Evolutionary conservation across 2,113 vertebrate genomes (phyloP).

Genomic region (Silurus asotus): DNA sequence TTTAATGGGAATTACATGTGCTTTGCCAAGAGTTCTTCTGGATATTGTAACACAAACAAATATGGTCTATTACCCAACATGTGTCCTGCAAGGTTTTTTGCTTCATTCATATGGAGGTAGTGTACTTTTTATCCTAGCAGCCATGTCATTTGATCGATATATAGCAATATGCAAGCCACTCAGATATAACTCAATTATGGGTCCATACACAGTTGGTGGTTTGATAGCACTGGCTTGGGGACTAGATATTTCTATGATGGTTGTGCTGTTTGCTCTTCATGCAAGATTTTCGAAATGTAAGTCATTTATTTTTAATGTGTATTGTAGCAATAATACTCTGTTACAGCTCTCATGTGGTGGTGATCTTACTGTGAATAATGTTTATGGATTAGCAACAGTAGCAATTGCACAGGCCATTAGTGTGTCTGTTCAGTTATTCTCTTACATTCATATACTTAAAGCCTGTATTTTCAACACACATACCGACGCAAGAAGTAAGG

Average conservation of each 20-base stretch:
- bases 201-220: constrained; percentile 24
- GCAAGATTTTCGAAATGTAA: constrained; percentile 45
- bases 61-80: constrained; percentile 45
- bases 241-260: constrained; percentile 26
- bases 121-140: constrained; percentile 40
- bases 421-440: constrained; percentile 41
- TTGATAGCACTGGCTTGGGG: constrained; percentile 52
- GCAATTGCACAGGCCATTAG: constrained; percentile 35
- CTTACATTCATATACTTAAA: constrained; percentile 48
- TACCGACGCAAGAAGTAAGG: constrained; percentile 45
- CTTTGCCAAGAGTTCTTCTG: constrained; percentile 21
- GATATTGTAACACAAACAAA: constrained; percentile 40
- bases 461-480: constrained; percentile 39
- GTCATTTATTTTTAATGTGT: constrained; percentile 40
- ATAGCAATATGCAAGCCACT: constrained; percentile 50
- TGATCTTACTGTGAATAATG: constrained; percentile 49
- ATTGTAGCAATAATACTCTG: constrained; percentile 50
- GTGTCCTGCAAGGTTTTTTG: constrained; percentile 44
- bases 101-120: constrained; percentile 42
- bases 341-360: constrained; percentile 47
- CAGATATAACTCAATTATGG: constrained; percentile 49
- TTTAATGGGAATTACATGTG: constrained; percentile 39
- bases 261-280: constrained; percentile 42
- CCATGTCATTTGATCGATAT: constrained; percentile 50
- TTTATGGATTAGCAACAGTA: constrained; percentile 48